Base-by-base conservation (phyloP, 2,888 invertebrate species). In the Erebia ligea region DNA sequence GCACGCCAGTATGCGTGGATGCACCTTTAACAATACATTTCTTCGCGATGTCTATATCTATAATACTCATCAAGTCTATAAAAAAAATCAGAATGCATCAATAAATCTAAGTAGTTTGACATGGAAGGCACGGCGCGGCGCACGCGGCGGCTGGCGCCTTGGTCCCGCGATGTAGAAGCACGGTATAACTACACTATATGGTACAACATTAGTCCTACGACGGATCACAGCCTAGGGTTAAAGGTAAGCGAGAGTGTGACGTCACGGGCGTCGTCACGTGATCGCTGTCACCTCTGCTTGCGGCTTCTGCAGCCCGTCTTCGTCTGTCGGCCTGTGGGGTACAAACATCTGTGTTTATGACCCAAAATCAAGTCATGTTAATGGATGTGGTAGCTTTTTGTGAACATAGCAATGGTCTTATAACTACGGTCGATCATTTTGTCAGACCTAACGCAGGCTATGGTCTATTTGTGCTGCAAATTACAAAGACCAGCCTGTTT, bases 151-250 rank as follows among this genome's bases (percentile, higher is more conserved):
- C 72, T 70, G 76, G 73, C 76, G 75, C 77, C 72, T 81, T 81
- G 81, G 81, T 81, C 81, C 81, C 81, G 78, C 77, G 73, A 75
- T 77, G 70, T 74, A 69, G 57, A 67, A 68, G 59, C 64, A 71
- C 64, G 64, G 17, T 56, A 64, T 54, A 67, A 50, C 69, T 62
- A 62, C 19, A 48, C 21, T 57, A 57, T 13, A 17, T 78, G 79
- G 81, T 70, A 77, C 72, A 82, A 86, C 80, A 84, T 82, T 84
- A 88, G 83, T 83, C 85, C 81, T 88, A 86, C 78, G 86, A 88
- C 87, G 90, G 92, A 91, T 93, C 93, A 93, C 93, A 93, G 93
- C 93, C 93, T 87, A 86, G 82, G 87, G 88, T 86, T 74, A 74
- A 79, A 68, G 67, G 71, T 64, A 69, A 66, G 72, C 65, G 68